phyloP scores from a whole-genome alignment of 2,113 vertebrate species.

The Podocnemis expansa region DNA sequence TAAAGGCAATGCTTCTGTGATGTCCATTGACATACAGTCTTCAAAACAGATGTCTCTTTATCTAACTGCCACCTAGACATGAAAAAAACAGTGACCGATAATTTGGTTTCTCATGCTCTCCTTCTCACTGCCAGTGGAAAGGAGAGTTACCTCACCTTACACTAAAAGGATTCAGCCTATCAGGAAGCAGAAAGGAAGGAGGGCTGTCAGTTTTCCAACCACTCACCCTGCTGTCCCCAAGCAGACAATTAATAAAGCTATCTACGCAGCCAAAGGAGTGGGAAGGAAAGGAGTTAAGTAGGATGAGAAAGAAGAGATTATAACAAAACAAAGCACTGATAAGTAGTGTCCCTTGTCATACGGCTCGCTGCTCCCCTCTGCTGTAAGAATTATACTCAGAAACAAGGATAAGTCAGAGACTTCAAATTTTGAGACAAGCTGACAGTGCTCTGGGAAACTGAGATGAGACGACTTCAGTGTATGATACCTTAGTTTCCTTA shows the following conservation, averaged over 20 bases:
- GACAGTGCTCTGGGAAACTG: not conserved
- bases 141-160: not conserved
- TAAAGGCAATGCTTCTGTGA: accelerated
- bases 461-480: not conserved
- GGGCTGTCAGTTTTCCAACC: not conserved
- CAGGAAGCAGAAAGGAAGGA: not conserved
- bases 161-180: accelerated
- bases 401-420: not conserved
- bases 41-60: not conserved
- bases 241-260: not conserved
- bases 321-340: not conserved
- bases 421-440: conserved; percentile 1
- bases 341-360: not conserved
- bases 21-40: not conserved
- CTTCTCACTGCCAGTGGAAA: not conserved
- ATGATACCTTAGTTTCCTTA: not conserved
- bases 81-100: not conserved
- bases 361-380: not conserved
- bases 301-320: not conserved
- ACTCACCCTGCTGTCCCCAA: not conserved
- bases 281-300: not conserved
- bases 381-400: not conserved
- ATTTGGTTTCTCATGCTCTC: not conserved
- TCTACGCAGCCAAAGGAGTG: not conserved
- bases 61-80: not conserved